Evolutionary conservation across 2,797 vertebrate genomes (phyloP), one percentile per base, ranked within the genome.

Genomic region (Acanthopagrus latus): DNA sequence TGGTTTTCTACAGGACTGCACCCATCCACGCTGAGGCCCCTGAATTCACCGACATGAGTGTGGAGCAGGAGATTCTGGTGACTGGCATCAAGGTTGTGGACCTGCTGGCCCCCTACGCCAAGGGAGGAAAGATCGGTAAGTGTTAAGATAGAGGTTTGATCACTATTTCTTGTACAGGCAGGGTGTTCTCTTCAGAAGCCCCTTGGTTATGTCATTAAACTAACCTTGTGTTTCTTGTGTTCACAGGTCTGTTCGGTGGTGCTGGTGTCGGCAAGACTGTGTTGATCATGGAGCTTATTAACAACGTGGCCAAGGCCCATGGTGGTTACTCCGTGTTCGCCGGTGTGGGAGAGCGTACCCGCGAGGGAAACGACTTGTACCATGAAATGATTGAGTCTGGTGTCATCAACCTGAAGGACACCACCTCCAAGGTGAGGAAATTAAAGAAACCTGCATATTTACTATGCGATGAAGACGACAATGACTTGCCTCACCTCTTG

Each of bases 301-400:
- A 99, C 93, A 99, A 99, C 0, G 98, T 99, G 62, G 98, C 98
- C 46, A 99, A 99, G 91, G 98, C 98, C 84, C 98, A 99, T 8
- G 97, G 98, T 81, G 98, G 98, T 80, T 99, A 99, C 88, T 99
- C 98, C 0, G 98, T 99, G 90, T 99, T 99, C 21, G 97, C 98
- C 0, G 97, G 98, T 0, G 98, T 99, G 18, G 97, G 98, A 14
- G 98, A 99, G 86, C 95, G 98, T 17, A 99, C 97, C 74, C 97
- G 98, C 0, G 98, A 99, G 86, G 98, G 98, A 85, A 99, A 99
- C 8, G 98, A 99, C 68, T 94, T 99, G 90, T 99, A 99, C 93
- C 97, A 99, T 57, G 98, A 99, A 90, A 99, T 99, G 98, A 99
- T 99, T 1, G 98, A 99, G 92, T 99, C 98, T 7, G 98, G 98